Base-by-base conservation (phyloP, 2,113 vertebrate genomes). In the Cephalophus harveyi region DNA sequence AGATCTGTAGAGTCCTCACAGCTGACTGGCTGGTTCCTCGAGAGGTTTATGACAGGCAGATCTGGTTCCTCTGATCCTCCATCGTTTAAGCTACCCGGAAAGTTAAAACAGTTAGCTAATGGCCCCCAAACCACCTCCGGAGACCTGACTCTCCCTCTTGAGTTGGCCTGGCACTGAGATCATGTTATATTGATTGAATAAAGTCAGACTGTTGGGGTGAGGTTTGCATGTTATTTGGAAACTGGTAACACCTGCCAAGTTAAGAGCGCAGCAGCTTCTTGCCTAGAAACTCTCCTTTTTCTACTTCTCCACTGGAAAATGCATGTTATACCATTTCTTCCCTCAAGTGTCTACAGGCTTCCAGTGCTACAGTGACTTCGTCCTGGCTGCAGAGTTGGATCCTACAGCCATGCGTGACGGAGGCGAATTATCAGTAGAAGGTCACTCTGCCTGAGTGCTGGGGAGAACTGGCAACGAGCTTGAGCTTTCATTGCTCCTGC, bases 181-280 rank as follows among this genome's bases (percentile, higher is more conserved):
- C 48, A 23, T 88, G 87, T 86, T 89, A n/a, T 87, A 14, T 27
- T 27, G 55, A 92, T n/a, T 85, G 83, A 98, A 93, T 96, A 84
- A 94, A 97, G 78, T 82, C 82, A 40, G 21, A 15, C 59, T 89
- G 6, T 89, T 76, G n/a, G 57, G 81, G 23, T 40, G 89, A 87
- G 27, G 33, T 33, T 28, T 30, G 13, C 28, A 2, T 59, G 54
- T 81, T 81, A 14, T 74, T 52, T 90, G 79, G 71, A 79, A 91
- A 67, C 27, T 7, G 90, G 36, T 46, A 52, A 82, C 27, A 57
- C 28, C 54, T 76, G 33, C 89, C 30, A 2, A 85, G 92, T 92
- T 62, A 74, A 59, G 27, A 19, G 50, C 17, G 6, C 5, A 5
- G 6, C 0, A 0, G 3, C 40, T 83, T 59, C 48, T 71, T 43